Evolutionary conservation across 1,140 invertebrate genomes (phyloP).

Genomic region (Phymastichus coffea): DNA sequence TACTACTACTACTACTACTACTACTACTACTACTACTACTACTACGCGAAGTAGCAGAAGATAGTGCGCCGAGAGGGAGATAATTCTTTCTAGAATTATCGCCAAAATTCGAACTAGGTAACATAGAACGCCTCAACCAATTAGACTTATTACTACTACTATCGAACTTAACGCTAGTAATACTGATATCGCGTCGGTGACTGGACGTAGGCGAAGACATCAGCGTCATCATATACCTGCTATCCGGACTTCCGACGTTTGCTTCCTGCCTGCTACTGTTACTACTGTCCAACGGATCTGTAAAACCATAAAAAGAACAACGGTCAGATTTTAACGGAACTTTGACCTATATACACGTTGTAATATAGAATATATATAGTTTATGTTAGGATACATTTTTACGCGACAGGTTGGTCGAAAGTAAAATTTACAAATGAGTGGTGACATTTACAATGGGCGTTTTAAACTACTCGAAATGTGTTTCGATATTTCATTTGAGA

Average conservation of each 20-base stretch:
- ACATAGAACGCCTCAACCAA: neutral
- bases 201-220: constrained; percentile 1
- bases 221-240: constrained; percentile 47
- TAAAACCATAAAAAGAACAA: constrained; percentile 22
- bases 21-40: neutral
- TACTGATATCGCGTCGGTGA: constrained; percentile 17
- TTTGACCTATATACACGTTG: neutral
- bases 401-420: too few species aligned
- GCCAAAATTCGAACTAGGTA: constrained; percentile 1
- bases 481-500: too few species aligned
- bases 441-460: too few species aligned
- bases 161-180: constrained; percentile 23
- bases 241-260: constrained; percentile 36
- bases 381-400: too few species aligned
- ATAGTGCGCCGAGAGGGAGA: constrained; percentile 5
- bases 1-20: neutral
- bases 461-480: too few species aligned
- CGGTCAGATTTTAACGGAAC: constrained; percentile 23
- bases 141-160: constrained; percentile 3
- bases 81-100: constrained; percentile 4
- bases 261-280: constrained; percentile 5
- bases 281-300: constrained; percentile 24
- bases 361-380: too few species aligned
- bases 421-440: too few species aligned
- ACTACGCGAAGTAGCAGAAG: neutral